Evolutionary conservation across 2,888 invertebrate genomes (phyloP).

Genomic region (Drosophila gaucha): DNA sequence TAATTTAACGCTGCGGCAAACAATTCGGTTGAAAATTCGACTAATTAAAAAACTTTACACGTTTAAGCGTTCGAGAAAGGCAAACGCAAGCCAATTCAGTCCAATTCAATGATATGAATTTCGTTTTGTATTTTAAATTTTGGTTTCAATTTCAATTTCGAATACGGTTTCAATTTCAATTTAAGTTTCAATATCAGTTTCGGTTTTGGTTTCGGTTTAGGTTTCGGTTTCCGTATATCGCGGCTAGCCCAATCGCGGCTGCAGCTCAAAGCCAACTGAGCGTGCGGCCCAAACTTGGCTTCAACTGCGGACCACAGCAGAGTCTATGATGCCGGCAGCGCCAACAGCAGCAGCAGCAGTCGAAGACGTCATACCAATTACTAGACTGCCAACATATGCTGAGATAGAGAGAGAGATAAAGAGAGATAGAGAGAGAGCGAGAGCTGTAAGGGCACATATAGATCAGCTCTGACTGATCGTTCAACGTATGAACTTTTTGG

Average conservation of each 20-base stretch:
- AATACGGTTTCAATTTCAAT: conserved; percentile 36
- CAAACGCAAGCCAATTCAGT: conserved; percentile 20
- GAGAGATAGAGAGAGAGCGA: not conserved
- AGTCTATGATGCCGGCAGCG: conserved; percentile 38
- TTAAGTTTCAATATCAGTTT: conserved; percentile 14
- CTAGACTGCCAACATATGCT: too few species aligned
- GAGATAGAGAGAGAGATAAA: conserved; percentile 1
- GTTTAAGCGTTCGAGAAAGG: conserved; percentile 54
- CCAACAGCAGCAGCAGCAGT: conserved; percentile 14
- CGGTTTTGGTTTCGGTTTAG: conserved; percentile 20
- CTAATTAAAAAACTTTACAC: conserved; percentile 58
- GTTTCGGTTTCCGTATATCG: conserved; percentile 52
- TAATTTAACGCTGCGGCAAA: conserved; percentile 20
- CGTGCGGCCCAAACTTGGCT: conserved; percentile 44
- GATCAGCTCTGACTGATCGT: conserved; percentile 10
- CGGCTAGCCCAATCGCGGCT: conserved; percentile 72
- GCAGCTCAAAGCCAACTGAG: conserved; percentile 75
- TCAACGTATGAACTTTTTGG: conserved; percentile 42
- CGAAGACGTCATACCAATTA: conserved; percentile 38
- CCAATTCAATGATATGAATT: conserved; percentile 40
- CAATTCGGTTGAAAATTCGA: conserved; percentile 25
- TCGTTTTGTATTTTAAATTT: conserved; percentile 10
- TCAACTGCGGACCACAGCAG: conserved; percentile 23
- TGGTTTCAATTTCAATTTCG: conserved; percentile 30
- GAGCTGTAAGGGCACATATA: not conserved